Percentiles rank a stretch among this genome's conserved stretches.
phyloP scores from a whole-genome alignment of 2,113 vertebrate genomes.

The Isurus oxyrinchus region DNA sequence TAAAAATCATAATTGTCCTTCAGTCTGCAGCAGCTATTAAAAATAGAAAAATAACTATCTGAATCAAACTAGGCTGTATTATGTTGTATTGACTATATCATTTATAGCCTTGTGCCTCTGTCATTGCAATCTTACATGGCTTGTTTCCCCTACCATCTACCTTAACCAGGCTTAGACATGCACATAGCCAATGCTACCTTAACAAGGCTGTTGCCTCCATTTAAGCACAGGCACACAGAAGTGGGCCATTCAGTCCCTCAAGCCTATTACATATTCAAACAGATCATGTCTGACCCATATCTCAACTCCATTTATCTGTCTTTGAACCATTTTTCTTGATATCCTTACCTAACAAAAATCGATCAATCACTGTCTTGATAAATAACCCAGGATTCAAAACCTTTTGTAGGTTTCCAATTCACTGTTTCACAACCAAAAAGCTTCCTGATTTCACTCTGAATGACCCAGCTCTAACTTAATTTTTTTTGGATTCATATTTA shows the following conservation, averaged over 20 bases:
- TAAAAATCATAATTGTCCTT: not conserved
- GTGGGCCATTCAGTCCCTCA: not conserved
- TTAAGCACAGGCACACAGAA: not conserved
- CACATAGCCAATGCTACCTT: not conserved
- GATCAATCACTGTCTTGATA: not conserved
- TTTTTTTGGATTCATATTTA: not conserved
- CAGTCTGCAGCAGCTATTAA: not conserved
- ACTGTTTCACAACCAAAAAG: not conserved
- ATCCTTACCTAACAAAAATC: not conserved
- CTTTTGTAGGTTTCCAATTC: not conserved
- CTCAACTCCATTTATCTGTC: not conserved
- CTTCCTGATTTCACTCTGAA: not conserved
- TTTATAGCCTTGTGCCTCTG: not conserved
- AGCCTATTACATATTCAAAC: not conserved
- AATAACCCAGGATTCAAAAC: not conserved
- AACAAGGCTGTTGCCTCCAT: not conserved
- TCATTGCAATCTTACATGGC: not conserved
- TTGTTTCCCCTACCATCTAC: not conserved
- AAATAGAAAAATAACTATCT: not conserved
- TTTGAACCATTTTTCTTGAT: not conserved
- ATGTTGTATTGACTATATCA: not conserved
- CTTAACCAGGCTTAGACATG: not conserved
- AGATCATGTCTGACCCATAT: not conserved
- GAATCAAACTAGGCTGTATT: not conserved
- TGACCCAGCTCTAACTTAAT: not conserved